These are phyloP conservation scores for Mimas tiliae DNA, from an alignment of 2,888 invertebrate species.

Conservation along the genomic window DNA sequence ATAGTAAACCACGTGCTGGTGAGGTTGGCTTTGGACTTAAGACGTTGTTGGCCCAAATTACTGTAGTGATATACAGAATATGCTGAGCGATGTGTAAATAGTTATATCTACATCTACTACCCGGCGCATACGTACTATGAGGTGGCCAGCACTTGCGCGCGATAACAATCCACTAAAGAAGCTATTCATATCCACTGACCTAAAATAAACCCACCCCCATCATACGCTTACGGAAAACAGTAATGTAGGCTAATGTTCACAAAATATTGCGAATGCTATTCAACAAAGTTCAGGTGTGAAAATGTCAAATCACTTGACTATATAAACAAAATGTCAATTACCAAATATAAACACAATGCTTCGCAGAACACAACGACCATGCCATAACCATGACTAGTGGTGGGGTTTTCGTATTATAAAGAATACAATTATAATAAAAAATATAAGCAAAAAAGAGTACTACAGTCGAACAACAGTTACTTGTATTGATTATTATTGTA, in stretches of 20 bases:
- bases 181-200: constrained; percentile 2
- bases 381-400: neutral
- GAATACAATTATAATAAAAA: too few species aligned
- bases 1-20: too few species aligned
- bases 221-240: constrained; percentile 3
- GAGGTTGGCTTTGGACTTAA: too few species aligned
- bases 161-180: neutral
- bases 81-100: too few species aligned
- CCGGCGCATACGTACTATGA: too few species aligned
- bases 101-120: too few species aligned
- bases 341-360: constrained; percentile 27
- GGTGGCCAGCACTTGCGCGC: too few species aligned
- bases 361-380: neutral
- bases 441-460: too few species aligned
- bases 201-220: constrained; percentile 15
- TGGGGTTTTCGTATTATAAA: neutral
- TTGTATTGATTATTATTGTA: too few species aligned
- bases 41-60: too few species aligned
- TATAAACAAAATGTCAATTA: constrained; percentile 30
- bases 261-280: constrained; percentile 29
- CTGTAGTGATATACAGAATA: too few species aligned
- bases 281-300: constrained; percentile 35
- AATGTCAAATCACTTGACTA: constrained; percentile 35
- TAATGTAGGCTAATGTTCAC: constrained; percentile 8
- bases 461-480: too few species aligned